Evolutionary conservation across 2,888 invertebrate species (phyloP).

Genomic region (Mimachlamys varia): DNA sequence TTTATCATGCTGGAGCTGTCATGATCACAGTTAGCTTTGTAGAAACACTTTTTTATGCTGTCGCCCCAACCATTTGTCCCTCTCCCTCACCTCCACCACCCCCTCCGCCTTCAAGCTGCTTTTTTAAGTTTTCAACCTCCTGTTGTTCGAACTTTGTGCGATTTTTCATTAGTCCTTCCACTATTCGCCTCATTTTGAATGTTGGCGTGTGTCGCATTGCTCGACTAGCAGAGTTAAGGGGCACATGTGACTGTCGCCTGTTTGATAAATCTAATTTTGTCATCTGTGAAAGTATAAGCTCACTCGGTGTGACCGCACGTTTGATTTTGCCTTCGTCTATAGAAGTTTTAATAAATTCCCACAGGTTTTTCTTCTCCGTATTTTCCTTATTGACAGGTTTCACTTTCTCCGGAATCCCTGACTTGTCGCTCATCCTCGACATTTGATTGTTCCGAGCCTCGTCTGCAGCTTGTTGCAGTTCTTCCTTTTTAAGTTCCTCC

Average conservation of each 20-base stretch:
- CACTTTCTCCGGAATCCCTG: constrained; percentile 41
- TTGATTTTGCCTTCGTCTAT: constrained; percentile 59
- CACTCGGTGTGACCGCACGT: constrained; percentile 65
- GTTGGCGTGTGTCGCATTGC: constrained; percentile 77
- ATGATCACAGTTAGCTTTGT: not conserved
- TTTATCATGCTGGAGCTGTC: not conserved
- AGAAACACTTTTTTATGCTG: too few species aligned
- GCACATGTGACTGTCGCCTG: constrained; percentile 61
- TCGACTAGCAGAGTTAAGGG: constrained; percentile 71
- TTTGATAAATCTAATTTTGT: constrained; percentile 68
- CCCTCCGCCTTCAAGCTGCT: constrained; percentile 54
- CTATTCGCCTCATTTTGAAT: constrained; percentile 76
- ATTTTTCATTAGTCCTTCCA: constrained; percentile 72
- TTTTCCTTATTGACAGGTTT: constrained; percentile 45
- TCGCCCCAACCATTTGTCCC: not conserved
- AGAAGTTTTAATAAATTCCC: constrained; percentile 70
- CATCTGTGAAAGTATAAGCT: constrained; percentile 72
- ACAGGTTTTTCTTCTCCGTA: constrained; percentile 58
- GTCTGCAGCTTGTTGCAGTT: constrained; percentile 37
- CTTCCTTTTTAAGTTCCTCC: not conserved
- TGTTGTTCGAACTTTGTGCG: constrained; percentile 72
- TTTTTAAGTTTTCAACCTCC: constrained; percentile 68
- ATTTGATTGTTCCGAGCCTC: constrained; percentile 19
- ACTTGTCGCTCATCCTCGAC: constrained; percentile 46
- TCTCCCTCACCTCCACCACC: not conserved